Evolutionary conservation across 2,113 vertebrate genomes (phyloP).

Genomic region (Sphyrna mokarran): DNA sequence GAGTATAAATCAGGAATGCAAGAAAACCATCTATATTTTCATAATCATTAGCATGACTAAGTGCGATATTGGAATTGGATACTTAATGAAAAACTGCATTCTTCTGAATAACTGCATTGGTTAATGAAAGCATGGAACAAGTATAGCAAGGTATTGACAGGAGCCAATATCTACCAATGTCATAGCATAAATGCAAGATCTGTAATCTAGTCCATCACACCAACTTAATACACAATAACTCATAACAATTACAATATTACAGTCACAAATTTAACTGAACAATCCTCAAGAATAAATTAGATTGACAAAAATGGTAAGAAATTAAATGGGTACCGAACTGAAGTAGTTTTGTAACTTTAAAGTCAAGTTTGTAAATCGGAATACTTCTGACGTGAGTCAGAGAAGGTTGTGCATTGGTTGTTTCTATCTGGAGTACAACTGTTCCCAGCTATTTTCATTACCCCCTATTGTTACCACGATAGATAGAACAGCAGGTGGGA

Average conservation of each 20-base stretch:
- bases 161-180: background rate
- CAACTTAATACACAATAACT: too few relatives aligned
- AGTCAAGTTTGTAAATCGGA: background rate
- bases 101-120: background rate
- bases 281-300: background rate
- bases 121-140: background rate
- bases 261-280: background rate
- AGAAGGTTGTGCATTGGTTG: too few relatives aligned
- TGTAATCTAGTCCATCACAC: background rate
- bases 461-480: background rate
- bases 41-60: background rate
- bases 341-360: background rate
- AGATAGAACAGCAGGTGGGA: background rate
- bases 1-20: background rate
- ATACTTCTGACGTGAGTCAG: background rate
- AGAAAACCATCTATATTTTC: background rate
- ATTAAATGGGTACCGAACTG: background rate
- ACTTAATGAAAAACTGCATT: conserved; percentile 3
- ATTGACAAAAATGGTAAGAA: background rate
- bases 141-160: background rate
- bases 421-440: too few relatives aligned
- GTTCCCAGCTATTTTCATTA: background rate
- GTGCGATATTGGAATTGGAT: background rate
- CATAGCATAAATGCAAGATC: background rate
- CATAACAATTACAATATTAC: background rate